These are phyloP conservation scores for Heterotilapia buettikoferi DNA, from an alignment of 2,113 vertebrate species.

Conservation along the genomic window DNA sequence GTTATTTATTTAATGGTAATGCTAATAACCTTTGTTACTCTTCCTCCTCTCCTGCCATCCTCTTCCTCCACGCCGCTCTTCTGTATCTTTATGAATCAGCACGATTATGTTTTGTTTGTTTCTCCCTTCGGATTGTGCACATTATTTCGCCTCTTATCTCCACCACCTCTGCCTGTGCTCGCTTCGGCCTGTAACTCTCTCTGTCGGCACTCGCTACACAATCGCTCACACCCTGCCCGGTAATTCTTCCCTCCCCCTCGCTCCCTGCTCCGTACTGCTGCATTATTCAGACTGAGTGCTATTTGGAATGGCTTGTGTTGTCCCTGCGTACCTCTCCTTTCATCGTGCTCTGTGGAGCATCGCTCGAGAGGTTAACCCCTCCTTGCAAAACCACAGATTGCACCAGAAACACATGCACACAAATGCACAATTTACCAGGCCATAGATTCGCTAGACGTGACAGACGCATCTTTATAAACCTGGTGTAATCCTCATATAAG, in stretches of 20 bases:
- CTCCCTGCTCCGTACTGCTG: slow-evolving; percentile 12
- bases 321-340: slow-evolving; percentile 44
- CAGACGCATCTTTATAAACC: neutral
- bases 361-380: slow-evolving; percentile 8
- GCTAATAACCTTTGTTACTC: neutral
- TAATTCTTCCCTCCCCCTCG: neutral
- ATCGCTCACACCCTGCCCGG: neutral
- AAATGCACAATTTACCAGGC: neutral
- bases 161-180: neutral
- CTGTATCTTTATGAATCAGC: neutral
- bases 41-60: neutral
- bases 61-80: neutral
- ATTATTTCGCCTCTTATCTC: neutral
- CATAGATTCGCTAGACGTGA: neutral
- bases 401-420: neutral
- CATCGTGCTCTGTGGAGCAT: slow-evolving; percentile 22
- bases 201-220: neutral
- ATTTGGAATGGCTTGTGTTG: slow-evolving; percentile 33
- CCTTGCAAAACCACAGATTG: neutral
- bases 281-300: slow-evolving; percentile 57
- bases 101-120: neutral
- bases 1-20: neutral
- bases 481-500: neutral
- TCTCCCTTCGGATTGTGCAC: neutral
- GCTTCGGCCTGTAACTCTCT: neutral